Evolutionary conservation across 2,797 vertebrate genomes (phyloP).

Genomic region (Labeo calbasu): DNA sequence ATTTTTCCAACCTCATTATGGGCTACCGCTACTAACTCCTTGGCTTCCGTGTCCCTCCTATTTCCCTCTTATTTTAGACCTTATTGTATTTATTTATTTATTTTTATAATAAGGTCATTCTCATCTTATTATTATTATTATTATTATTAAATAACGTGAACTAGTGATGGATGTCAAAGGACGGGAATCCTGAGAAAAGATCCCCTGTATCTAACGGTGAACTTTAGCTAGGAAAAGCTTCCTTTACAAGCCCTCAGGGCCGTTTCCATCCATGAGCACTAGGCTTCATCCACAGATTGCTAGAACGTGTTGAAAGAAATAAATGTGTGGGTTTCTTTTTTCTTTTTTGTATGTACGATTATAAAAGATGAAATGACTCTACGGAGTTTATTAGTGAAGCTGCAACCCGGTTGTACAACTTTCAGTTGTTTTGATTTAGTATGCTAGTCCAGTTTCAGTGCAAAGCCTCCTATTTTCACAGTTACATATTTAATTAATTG

Average conservation of each 20-base stretch:
- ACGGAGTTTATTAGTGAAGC: background rate
- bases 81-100: background rate
- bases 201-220: background rate
- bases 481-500: background rate
- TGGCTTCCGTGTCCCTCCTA: background rate
- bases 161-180: background rate
- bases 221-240: background rate
- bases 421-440: background rate
- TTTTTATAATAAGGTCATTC: background rate
- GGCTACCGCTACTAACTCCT: background rate
- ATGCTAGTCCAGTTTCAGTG: background rate
- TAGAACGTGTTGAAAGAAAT: background rate
- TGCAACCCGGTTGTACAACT: background rate
- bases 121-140: background rate
- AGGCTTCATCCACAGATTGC: background rate
- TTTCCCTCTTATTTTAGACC: background rate
- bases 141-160: background rate
- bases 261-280: conserved; percentile 15
- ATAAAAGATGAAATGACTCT: background rate
- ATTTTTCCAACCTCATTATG: conserved; percentile 23
- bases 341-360: background rate
- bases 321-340: background rate
- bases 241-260: background rate
- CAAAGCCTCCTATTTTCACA: background rate
- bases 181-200: background rate